Conservation (phyloP, 2,113 vertebrate genomes). For the Ceyx cyanopectus region DNA sequence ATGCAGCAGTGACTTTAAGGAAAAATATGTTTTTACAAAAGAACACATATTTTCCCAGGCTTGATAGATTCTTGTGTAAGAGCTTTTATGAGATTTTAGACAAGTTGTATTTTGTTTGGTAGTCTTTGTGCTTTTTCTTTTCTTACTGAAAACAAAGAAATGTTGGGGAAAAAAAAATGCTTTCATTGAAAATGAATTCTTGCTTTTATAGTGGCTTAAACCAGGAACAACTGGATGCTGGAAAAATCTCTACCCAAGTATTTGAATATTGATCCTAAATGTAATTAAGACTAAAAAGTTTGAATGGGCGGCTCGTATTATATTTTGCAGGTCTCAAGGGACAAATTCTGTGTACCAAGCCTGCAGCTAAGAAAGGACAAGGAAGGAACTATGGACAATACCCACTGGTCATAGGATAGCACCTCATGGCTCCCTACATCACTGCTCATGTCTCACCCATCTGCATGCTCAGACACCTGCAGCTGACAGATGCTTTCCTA, state of each 20-base stretch:
- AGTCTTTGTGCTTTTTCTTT: constrained; percentile 67
- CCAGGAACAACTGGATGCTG: background rate
- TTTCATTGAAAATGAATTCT: constrained; percentile 49
- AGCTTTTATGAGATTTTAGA: constrained; percentile 69
- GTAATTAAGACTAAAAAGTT: background rate
- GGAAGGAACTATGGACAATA: background rate
- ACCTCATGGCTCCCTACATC: constrained; percentile 1
- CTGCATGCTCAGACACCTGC: constrained; percentile 56
- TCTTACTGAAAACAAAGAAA: constrained; percentile 63
- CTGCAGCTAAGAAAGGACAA: background rate
- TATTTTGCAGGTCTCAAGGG: background rate
- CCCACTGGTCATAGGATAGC: background rate
- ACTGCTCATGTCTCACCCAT: background rate
- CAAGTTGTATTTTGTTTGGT: constrained; percentile 71
- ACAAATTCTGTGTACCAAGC: background rate
- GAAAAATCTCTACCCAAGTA: background rate
- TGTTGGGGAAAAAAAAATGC: background rate
- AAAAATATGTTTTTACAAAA: constrained; percentile 74
- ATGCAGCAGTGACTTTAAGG: constrained; percentile 69
- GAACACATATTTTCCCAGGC: constrained; percentile 76
- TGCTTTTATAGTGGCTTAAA: constrained; percentile 6
- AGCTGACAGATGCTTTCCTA: constrained; percentile 66
- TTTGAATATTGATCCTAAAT: background rate
- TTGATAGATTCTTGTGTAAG: constrained; percentile 71
- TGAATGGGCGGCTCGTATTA: background rate